These are phyloP conservation scores for Muntiacus reevesi DNA, from an alignment of 2,113 vertebrate species.

Conservation along the genomic window DNA sequence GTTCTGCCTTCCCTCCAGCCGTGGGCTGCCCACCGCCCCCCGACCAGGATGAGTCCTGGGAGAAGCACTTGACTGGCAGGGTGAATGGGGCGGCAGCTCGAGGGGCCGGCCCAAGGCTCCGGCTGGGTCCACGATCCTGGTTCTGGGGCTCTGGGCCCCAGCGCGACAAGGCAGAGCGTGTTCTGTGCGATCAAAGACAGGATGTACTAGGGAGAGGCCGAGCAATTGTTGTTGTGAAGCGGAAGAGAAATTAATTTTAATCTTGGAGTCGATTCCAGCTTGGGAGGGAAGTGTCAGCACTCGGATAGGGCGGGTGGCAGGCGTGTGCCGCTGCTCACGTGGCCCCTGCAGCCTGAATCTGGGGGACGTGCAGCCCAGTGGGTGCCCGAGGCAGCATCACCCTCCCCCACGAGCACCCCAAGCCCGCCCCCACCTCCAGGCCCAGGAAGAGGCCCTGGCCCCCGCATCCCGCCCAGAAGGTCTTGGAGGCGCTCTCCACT, in stretches of 20 bases:
- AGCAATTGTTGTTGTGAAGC: neutral
- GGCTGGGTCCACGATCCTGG: neutral
- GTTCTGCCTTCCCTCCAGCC: neutral
- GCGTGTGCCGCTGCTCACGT: rapidly evolving
- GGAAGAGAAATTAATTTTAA: slow-evolving; percentile 33
- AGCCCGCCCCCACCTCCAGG: too few species aligned
- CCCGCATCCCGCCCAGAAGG: neutral
- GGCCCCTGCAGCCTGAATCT: neutral
- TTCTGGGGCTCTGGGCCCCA: neutral
- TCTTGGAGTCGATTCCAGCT: neutral
- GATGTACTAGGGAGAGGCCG: neutral
- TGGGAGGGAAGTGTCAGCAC: neutral
- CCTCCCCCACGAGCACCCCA: neutral
- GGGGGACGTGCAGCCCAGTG: rapidly evolving
- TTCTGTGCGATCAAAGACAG: neutral
- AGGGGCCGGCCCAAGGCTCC: rapidly evolving
- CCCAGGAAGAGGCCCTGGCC: neutral
- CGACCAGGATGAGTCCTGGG: neutral
- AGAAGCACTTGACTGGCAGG: neutral
- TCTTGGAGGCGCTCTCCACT: neutral
- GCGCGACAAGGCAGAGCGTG: neutral
- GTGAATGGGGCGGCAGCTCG: rapidly evolving
- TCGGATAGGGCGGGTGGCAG: neutral
- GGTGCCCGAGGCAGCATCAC: neutral
- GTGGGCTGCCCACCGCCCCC: too few species aligned